Conservation (phyloP, 2,797 vertebrate species). For the Cetoscarus ocellatus region DNA sequence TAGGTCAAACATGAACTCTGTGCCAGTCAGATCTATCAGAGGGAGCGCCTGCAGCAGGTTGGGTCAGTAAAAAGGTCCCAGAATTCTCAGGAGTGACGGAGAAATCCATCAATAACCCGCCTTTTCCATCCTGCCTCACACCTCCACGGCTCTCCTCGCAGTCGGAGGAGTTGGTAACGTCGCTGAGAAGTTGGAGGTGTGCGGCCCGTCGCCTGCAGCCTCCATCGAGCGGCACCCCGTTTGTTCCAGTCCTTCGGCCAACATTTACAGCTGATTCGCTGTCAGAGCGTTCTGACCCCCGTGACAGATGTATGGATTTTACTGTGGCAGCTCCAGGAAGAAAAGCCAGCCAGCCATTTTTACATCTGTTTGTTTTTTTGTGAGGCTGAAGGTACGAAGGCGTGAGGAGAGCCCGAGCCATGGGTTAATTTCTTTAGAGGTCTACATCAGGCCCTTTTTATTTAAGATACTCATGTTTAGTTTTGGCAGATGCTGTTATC, state of each 20-base stretch:
- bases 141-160: no score
- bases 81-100: background rate
- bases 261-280: background rate
- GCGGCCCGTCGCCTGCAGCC: background rate
- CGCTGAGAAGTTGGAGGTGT: conserved; percentile 9
- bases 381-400: background rate
- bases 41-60: background rate
- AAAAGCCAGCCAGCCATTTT: background rate
- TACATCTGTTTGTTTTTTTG: background rate
- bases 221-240: background rate
- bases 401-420: no score
- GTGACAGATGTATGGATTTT: background rate
- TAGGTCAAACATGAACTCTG: no score
- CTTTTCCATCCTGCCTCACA: background rate
- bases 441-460: no score
- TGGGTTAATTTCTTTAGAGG: no score
- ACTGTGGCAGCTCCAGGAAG: background rate
- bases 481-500: no score
- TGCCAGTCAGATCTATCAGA: background rate
- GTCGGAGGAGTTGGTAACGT: background rate
- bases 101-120: background rate
- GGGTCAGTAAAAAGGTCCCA: background rate
- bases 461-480: no score
- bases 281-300: background rate
- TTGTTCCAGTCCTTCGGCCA: background rate